phyloP scores from a whole-genome alignment of 2,888 invertebrate species.

The Mesopsocus fuscifrons region DNA sequence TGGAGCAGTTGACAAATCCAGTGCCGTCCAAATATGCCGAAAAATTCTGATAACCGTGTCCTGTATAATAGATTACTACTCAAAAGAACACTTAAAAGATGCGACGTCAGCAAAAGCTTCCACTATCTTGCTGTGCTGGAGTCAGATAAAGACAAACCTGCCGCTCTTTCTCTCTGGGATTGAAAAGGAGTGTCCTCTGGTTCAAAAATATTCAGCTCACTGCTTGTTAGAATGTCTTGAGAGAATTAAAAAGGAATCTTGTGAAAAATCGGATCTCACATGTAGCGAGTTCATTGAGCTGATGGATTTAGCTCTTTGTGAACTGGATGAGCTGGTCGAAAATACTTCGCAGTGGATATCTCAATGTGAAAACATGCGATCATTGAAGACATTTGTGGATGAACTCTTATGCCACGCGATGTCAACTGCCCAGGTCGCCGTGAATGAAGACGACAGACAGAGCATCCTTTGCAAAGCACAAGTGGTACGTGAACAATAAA shows the following conservation, averaged over 20 bases:
- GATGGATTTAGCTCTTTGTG: constrained; percentile 3
- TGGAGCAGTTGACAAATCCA: no score
- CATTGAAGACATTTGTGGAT: not conserved
- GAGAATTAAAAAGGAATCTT: not conserved
- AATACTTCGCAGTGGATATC: not conserved
- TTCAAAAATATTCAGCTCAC: not conserved
- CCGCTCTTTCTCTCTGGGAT: not conserved
- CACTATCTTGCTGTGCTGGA: not conserved
- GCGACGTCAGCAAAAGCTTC: no score
- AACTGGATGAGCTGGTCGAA: not conserved
- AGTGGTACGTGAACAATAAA: constrained; percentile 1
- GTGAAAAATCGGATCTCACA: not conserved
- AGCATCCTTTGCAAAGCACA: not conserved
- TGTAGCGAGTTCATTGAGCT: constrained; percentile 4
- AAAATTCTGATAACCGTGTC: no score
- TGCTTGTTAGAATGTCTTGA: constrained; percentile 1
- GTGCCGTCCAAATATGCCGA: no score
- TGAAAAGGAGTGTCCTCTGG: not conserved
- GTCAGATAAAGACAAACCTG: not conserved
- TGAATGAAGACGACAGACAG: not conserved
- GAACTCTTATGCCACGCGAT: constrained; percentile 7
- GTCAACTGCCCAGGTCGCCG: constrained; percentile 4
- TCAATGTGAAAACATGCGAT: not conserved
- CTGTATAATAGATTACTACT: no score
- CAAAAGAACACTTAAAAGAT: no score